phyloP scores from a whole-genome alignment of 2,797 vertebrate genomes.

The Cyclura pinguis region DNA sequence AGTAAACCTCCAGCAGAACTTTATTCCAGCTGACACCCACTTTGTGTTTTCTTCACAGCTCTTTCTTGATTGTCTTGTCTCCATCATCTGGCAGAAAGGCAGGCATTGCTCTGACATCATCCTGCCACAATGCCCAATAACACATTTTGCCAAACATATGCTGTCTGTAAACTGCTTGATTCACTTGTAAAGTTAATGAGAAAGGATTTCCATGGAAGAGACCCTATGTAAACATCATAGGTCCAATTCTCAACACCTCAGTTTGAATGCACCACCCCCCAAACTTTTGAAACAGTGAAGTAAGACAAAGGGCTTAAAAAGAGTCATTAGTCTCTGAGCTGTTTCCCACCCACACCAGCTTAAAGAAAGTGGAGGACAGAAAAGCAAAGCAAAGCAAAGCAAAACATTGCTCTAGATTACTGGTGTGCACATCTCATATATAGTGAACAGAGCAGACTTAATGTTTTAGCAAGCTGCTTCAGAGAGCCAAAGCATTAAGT shows the following conservation, averaged over 20 bases:
- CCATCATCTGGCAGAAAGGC: neutral
- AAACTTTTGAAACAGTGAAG: neutral
- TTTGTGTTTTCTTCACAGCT: neutral
- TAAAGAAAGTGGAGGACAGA: conserved; percentile 21
- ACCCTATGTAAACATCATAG: conserved; percentile 7
- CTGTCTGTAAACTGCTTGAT: conserved; percentile 27
- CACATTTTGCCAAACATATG: neutral
- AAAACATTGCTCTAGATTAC: conserved; percentile 64
- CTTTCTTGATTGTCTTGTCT: neutral
- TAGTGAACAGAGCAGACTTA: conserved; percentile 68
- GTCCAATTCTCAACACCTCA: conserved; percentile 39
- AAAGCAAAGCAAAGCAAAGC: conserved; percentile 63
- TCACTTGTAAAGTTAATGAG: conserved; percentile 52
- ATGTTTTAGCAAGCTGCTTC: conserved; percentile 64
- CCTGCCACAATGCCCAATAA: neutral
- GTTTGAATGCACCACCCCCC: conserved; percentile 48
- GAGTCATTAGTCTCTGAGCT: conserved; percentile 27
- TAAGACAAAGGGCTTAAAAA: conserved; percentile 43
- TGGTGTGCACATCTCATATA: conserved; percentile 68
- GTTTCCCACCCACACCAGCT: conserved; percentile 46
- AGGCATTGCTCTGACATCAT: neutral
- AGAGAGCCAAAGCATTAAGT: conserved; percentile 79
- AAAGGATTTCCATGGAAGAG: conserved; percentile 45
- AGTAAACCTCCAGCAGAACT: neutral
- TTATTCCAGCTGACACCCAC: neutral